Evolutionary conservation across 1,140 invertebrate genomes (phyloP).

Genomic region (Diprion similis): DNA sequence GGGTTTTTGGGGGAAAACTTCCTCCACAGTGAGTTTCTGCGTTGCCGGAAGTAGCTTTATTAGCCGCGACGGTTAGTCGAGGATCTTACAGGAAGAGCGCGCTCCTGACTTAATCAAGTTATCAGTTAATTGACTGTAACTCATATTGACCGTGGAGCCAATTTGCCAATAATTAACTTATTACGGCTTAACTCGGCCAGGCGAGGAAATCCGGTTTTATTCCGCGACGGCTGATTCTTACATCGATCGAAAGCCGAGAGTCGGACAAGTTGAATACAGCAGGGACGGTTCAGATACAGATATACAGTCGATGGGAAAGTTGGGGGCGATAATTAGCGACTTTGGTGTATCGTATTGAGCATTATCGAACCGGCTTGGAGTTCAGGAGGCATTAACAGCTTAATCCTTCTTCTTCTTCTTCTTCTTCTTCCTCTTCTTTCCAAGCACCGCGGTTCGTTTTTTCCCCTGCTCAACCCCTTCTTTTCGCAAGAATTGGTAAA

Average conservation of each 20-base stretch:
- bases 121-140: background rate
- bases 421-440: background rate
- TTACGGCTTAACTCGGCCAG: no score
- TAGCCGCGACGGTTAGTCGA: background rate
- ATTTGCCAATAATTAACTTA: background rate
- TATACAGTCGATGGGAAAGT: background rate
- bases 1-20: no score
- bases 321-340: background rate
- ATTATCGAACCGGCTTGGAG: background rate
- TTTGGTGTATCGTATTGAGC: background rate
- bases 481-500: background rate
- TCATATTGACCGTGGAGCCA: background rate
- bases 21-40: no score
- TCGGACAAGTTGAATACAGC: background rate
- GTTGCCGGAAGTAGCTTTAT: background rate
- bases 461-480: background rate
- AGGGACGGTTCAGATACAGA: background rate
- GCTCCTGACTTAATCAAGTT: background rate
- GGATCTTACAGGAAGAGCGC: background rate
- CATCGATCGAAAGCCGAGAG: background rate
- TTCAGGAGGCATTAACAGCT: background rate
- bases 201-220: no score
- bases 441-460: background rate
- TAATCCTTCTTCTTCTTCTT: no score
- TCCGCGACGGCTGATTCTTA: no score